These are phyloP conservation scores for Dromiciops gliroides DNA, from an alignment of 2,113 vertebrate genomes.

Conservation along the genomic window DNA sequence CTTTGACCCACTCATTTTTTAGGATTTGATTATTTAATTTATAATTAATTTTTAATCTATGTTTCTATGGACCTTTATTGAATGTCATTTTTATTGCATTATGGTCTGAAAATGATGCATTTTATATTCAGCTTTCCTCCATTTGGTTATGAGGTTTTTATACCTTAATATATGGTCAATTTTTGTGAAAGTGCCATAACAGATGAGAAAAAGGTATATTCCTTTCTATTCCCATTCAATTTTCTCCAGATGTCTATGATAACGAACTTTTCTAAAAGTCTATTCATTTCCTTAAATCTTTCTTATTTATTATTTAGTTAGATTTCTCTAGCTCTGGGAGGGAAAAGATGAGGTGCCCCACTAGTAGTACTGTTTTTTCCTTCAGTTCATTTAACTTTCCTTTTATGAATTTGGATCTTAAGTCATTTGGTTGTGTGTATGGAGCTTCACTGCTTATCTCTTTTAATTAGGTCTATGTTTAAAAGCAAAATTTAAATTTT, in stretches of 20 bases:
- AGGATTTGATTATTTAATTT: background rate
- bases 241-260: background rate
- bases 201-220: background rate
- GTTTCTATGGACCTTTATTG: background rate
- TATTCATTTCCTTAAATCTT: background rate
- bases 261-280: background rate
- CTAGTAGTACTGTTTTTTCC: background rate
- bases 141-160: background rate
- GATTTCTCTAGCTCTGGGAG: background rate
- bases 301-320: background rate
- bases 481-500: too few species aligned
- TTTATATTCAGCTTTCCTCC: background rate
- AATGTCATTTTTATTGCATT: background rate
- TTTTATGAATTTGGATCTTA: background rate
- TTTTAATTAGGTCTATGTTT: too few species aligned
- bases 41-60: background rate
- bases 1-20: background rate
- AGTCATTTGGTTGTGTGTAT: background rate
- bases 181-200: background rate
- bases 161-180: background rate
- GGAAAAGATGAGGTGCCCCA: background rate
- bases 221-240: background rate
- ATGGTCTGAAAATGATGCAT: background rate
- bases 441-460: background rate
- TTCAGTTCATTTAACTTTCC: background rate